A percentile compares a stretch with the other conserved stretches of the same genome.
Conservation (phyloP, 2,888 invertebrate genomes). For the Ypsolopha sequella region DNA sequence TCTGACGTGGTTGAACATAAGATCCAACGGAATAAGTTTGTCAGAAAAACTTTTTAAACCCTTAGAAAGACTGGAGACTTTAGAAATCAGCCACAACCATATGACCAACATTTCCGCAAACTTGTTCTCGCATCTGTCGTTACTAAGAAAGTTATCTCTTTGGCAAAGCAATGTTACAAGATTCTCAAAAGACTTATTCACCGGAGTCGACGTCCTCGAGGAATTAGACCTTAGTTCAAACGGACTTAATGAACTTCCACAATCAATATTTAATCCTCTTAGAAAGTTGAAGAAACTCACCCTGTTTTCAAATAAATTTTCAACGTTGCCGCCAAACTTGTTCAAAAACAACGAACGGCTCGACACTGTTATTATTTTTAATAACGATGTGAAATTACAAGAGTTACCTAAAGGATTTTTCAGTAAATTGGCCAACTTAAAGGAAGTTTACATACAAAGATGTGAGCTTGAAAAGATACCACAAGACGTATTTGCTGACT, state of each 20-base stretch:
- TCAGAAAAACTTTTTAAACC: conserved; percentile 69
- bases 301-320: conserved; percentile 76
- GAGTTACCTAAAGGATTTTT: conserved; percentile 72
- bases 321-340: conserved; percentile 70
- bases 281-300: conserved; percentile 73
- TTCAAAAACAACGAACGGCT: conserved; percentile 69
- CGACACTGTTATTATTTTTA: conserved; percentile 62
- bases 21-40: conserved; percentile 70
- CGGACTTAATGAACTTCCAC: conserved; percentile 71
- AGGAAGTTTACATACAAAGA: conserved; percentile 66
- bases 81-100: conserved; percentile 78
- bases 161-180: conserved; percentile 77
- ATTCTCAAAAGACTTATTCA: conserved; percentile 73
- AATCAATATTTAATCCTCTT: conserved; percentile 73
- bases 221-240: conserved; percentile 79
- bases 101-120: conserved; percentile 72
- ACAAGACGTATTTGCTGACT: conserved; percentile 73
- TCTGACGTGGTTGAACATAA: conserved; percentile 74
- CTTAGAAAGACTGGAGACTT: conserved; percentile 65
- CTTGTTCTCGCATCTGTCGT: conserved; percentile 72
- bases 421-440: conserved; percentile 68
- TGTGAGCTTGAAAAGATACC: conserved; percentile 72
- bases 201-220: conserved; percentile 71
- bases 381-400: conserved; percentile 70
- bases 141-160: conserved; percentile 73